Conservation (phyloP, 2,888 invertebrate species). For the Lasioglossum morio region DNA sequence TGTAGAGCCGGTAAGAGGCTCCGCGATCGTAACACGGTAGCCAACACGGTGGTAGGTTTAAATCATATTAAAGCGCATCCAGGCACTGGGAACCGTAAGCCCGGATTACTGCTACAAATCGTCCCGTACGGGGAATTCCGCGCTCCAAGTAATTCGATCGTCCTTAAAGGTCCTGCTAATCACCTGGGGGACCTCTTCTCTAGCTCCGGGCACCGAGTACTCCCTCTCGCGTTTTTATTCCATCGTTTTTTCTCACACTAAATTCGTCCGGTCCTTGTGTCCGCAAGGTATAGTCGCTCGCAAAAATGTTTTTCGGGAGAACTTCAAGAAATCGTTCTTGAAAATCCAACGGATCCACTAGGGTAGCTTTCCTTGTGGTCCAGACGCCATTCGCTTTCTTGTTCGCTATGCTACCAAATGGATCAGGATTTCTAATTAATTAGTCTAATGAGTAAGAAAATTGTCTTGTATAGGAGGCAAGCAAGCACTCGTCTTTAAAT, state of each 20-base stretch:
- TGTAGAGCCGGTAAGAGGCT: conserved; percentile 49
- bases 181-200: conserved; percentile 6
- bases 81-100: conserved; percentile 67
- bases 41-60: conserved; percentile 75
- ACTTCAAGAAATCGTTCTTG: not conserved
- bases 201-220: conserved; percentile 6
- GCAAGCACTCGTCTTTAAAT: not conserved
- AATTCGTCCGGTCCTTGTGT: not conserved
- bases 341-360: not conserved
- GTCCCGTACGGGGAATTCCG: conserved; percentile 55
- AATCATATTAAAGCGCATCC: conserved; percentile 78
- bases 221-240: not conserved
- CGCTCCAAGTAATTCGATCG: conserved; percentile 61
- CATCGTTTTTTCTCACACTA: not conserved
- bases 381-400: not conserved
- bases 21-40: conserved; percentile 77
- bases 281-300: not conserved
- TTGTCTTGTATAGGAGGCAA: not conserved
- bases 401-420: not conserved
- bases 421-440: not conserved
- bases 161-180: conserved; percentile 49
- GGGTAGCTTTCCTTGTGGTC: not conserved
- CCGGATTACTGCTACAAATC: conserved; percentile 67
- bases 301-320: not conserved
- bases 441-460: not conserved